Conservation (phyloP, 2,888 invertebrate species). For the Euzetes globulus region DNA sequence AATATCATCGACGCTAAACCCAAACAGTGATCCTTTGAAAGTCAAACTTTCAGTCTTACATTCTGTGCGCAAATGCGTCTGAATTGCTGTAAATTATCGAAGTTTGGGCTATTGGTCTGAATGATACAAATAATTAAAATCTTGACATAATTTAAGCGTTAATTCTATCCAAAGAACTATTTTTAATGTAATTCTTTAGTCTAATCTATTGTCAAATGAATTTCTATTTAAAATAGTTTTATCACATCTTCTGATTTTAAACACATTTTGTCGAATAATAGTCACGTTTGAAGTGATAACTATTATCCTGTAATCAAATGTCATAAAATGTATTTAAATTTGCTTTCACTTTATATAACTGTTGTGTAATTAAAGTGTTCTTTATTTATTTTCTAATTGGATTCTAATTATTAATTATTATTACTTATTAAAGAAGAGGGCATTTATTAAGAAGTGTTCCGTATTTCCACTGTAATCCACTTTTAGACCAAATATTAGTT, state of each 20-base stretch:
- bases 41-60: too few species aligned
- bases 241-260: neutral
- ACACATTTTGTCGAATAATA: neutral
- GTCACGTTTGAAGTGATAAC: neutral
- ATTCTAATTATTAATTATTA: too few species aligned
- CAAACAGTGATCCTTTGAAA: neutral
- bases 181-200: neutral
- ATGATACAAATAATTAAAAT: too few species aligned
- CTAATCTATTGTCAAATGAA: neutral
- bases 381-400: too few species aligned
- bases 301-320: neutral
- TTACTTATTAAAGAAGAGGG: neutral
- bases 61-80: too few species aligned
- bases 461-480: too few species aligned
- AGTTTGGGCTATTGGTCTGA: too few species aligned
- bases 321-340: neutral
- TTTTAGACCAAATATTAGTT: too few species aligned
- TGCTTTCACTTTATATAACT: too few species aligned
- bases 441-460: neutral
- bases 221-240: neutral
- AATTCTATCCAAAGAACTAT: neutral
- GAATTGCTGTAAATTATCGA: too few species aligned
- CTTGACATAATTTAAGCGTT: too few species aligned
- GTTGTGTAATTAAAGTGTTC: too few species aligned
- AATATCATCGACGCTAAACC: conserved; percentile 48